Percentiles rank a stretch among this genome's conserved stretches.
Evolutionary conservation across 2,113 vertebrate species (phyloP).

Genomic region (Syrmaticus mikado): DNA sequence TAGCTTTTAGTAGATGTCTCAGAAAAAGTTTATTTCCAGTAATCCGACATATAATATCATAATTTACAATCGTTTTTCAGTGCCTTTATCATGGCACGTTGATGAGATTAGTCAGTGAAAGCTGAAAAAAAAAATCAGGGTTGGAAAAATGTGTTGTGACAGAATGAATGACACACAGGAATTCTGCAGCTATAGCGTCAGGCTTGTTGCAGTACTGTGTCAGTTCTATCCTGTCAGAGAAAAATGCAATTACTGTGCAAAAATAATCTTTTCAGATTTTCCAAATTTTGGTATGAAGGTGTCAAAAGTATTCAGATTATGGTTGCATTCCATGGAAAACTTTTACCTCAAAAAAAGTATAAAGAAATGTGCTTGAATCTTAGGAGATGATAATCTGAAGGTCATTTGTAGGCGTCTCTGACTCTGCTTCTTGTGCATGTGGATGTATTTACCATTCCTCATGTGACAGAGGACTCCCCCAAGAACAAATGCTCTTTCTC

Average conservation of each 20-base stretch:
- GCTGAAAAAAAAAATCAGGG: conserved; percentile 12
- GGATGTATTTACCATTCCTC: neutral
- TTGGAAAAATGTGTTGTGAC: neutral
- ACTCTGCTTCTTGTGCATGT: neutral
- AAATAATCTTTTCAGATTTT: neutral
- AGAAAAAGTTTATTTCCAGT: neutral
- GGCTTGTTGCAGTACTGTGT: neutral
- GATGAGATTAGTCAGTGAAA: neutral
- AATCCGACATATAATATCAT: neutral
- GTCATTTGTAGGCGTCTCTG: neutral
- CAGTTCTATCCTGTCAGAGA: neutral
- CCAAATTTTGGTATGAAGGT: neutral
- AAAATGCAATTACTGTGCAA: neutral
- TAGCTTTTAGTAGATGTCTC: neutral
- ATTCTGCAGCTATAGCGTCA: neutral
- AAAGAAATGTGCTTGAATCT: neutral
- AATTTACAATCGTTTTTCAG: neutral
- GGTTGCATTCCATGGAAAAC: neutral
- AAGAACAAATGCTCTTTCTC: neutral
- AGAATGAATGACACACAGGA: neutral
- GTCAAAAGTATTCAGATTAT: neutral
- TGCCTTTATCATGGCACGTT: neutral
- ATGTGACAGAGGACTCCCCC: neutral
- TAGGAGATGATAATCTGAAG: neutral
- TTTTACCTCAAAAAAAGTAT: neutral